Base-by-base conservation (phyloP, 2,113 vertebrate genomes). In the Ailuropoda melanoleuca region DNA sequence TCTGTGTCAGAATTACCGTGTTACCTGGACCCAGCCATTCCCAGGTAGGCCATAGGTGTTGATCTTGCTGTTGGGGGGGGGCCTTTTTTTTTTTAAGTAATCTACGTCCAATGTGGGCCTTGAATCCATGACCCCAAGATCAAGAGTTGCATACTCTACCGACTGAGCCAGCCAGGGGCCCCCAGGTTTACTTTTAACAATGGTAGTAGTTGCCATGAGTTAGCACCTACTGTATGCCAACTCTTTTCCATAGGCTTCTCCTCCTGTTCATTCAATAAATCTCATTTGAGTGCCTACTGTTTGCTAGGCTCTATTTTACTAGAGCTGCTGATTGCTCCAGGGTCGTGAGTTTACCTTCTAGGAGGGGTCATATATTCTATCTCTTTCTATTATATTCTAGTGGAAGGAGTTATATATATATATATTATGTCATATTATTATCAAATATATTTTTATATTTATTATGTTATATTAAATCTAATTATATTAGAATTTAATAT, bases 231-330 rank as follows among this genome's bases (percentile, higher is more conserved):
- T 81, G 4, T 6, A 15, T 24, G 37, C 82, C 50, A 24, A 0
- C 58, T 31, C 43, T 31, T 64, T 5, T 17, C 46, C 26, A 4
- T 1, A 3, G 23, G 29, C 8, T 31, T 29, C 24, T 10, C n/a
- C 31, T 29, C 6, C 12, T 1, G 0, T 31, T 62, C 26, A 0
- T 17, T 43, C 82, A 8, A 0, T 3, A 17, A 15, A 12, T 58
- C 72, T 29, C 23, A 0, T 23, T 26, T 1, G 34, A 39, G 50
- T 6, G 17, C 37, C 82, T 81, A 3, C 48, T 14, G 0, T 23
- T 21, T 17, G 39, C 68, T 24, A 1, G 50, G 15, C 6, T n/a
- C n/a, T 31, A 0, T n/a, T 17, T 78, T 6, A 8, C 6, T 1
- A 1, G 29, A 24, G 15, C 62, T 1, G 46, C 39, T 19, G 37